Evolutionary conservation across 2,797 vertebrate genomes (phyloP), one percentile per base, ranked within the genome.

Genomic region (Parotocinclus haroldoi): DNA sequence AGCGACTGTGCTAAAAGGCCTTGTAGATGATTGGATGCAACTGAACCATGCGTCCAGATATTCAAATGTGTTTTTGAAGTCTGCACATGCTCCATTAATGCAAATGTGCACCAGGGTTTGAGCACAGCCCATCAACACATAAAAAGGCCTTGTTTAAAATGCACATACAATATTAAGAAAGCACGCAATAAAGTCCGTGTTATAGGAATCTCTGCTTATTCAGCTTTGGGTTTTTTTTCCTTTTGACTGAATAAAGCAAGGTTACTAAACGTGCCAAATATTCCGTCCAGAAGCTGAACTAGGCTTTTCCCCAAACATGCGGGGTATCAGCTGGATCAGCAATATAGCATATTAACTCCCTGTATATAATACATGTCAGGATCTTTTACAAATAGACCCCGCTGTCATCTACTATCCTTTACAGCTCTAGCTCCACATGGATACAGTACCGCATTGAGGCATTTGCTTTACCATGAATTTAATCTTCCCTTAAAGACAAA

Each of bases 401-500:
- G 27, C 27, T 27, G 27, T 27, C 27, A 36, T 42, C 3, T 4
- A 0, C 17, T 52, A 17, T 74, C 51, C 11, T 51, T 9, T 51
- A 58, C 27, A 2, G 27, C 27, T 27, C 27, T 27, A 5, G 53
- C 58, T 46, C 69, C 2, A 49, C 65, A 74, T 54, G 45, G 58
- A 72, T 49, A 55, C 61, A 72, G 70, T 91, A 89, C 86, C 86
- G 87, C 92, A 91, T 63, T 63, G 10, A 57, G 39, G 40, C 53
- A 27, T 52, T 58, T 48, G 52, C 54, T 70, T 63, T 58, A 40
- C 39, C 46, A 58, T 45, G 54, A 63, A 76, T 80, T 76, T 79
- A 84, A 82, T 85, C 85, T 80, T 74, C 81, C 48, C 36, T 81
- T 80, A 54, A 63, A 55, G 71, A 80, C 82, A 91, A 87, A 92